Percentiles rank a stretch among this genome's conserved stretches.
Conservation (phyloP, 2,888 invertebrate genomes). For the Timandra comae region DNA sequence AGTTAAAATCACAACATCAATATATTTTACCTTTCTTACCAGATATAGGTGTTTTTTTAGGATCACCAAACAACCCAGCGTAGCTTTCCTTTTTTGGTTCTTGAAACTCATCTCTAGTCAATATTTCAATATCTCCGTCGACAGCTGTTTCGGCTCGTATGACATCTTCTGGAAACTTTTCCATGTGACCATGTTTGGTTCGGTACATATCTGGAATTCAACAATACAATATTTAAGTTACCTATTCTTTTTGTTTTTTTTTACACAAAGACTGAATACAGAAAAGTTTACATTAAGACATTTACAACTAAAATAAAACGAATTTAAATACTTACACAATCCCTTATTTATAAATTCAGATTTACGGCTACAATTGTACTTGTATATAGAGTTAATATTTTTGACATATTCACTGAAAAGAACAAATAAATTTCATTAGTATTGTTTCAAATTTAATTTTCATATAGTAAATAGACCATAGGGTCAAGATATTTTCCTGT, state of each 20-base stretch:
- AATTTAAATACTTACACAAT: conserved; percentile 83
- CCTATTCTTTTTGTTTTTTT: background rate
- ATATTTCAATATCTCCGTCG: conserved; percentile 82
- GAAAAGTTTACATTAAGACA: no score
- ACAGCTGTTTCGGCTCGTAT: conserved; percentile 83
- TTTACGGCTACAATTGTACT: conserved; percentile 86
- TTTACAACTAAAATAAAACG: no score
- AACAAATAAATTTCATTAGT: no score
- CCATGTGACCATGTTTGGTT: conserved; percentile 81
- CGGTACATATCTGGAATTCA: conserved; percentile 78
- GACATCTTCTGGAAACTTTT: conserved; percentile 88
- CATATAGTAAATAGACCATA: no score
- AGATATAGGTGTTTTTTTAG: conserved; percentile 47
- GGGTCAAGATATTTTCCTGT: no score
- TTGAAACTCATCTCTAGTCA: conserved; percentile 76
- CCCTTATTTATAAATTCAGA: conserved; percentile 89
- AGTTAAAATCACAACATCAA: no score
- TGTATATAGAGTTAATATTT: conserved; percentile 82
- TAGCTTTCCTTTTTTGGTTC: conserved; percentile 65
- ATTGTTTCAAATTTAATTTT: no score
- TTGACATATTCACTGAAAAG: conserved; percentile 88
- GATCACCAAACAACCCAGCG: conserved; percentile 62
- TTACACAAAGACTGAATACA: background rate
- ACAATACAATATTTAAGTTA: no score
- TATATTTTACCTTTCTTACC: conserved; percentile 51